A percentile compares a stretch with the other conserved stretches of the same genome.
Evolutionary conservation across 2,797 vertebrate species (phyloP).

Genomic region (Catamblyrhynchus diadema): DNA sequence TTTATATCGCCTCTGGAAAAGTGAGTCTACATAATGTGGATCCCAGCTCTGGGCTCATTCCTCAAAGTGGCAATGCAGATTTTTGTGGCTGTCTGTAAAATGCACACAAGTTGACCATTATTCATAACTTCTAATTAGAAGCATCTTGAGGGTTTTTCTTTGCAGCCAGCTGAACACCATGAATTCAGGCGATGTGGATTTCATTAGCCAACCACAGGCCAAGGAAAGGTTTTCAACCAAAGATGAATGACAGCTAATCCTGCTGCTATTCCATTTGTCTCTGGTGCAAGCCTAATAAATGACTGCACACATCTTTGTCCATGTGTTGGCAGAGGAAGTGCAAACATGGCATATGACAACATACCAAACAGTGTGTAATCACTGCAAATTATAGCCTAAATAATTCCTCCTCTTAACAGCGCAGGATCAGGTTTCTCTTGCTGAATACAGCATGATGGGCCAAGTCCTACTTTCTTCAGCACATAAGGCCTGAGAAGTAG

Average conservation of each 20-base stretch:
- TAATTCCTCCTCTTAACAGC: conserved; percentile 1
- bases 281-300: conserved; percentile 36
- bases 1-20: conserved; percentile 28
- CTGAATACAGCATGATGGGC: neutral
- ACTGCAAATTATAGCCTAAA: conserved; percentile 44
- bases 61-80: conserved; percentile 29
- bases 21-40: neutral
- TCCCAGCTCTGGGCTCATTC: neutral
- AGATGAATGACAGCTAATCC: conserved; percentile 49
- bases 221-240: conserved; percentile 1
- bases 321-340: conserved; percentile 52
- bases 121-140: conserved; percentile 67
- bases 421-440: neutral
- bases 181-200: conserved; percentile 53
- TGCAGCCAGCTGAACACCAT: conserved; percentile 41
- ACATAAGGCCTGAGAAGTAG: neutral
- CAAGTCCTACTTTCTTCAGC: neutral
- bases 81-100: conserved; percentile 56
- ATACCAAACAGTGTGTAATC: conserved; percentile 49
- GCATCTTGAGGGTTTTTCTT: conserved; percentile 56
- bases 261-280: conserved; percentile 34
- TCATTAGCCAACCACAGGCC: conserved; percentile 59
- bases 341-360: conserved; percentile 60
- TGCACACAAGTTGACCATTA: conserved; percentile 49
- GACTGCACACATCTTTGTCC: conserved; percentile 10